Evolutionary conservation across 2,888 invertebrate genomes (phyloP), one percentile per base, ranked within the genome.

Genomic region (Lasioglossum morio): DNA sequence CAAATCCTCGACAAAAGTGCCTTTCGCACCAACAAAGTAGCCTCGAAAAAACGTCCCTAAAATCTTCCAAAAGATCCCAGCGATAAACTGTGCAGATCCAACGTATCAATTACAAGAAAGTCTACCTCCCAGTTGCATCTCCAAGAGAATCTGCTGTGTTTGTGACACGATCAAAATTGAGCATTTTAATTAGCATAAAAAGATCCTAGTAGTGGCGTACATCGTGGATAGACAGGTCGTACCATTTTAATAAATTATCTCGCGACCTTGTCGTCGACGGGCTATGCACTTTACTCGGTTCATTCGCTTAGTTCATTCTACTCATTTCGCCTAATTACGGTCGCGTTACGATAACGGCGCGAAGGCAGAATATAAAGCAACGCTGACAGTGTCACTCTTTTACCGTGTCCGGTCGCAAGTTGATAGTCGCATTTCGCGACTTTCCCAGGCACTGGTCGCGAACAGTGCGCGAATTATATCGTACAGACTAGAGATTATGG

Each of bases 41-140:
- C 23, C 10, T 8, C 34, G 69, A 34, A 30, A 30, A 30, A 63
- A 10, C 10, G 12, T 37, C 69, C 69, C 23, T 12, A 34, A 69
- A 69, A 12, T 34, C 37, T 12, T 37, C 34, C 69, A 23, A 69
- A 30, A 69, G 37, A 10, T 69, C 37, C 37, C 2, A 23, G 34
- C 37, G 23, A 37, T 69, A 69, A 69, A 69, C 34, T 37, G 19
- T 19, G 37, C 23, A 4, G 69, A 69, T 23, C 69, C 69, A 12
- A 19, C 69, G 69, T 69, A 69, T 69, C 34, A 69, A 69, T 69
- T 34, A 37, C 69, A 69, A 57, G 57, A n/a, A 4, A 57, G n/a
- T n/a, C 12, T n/a, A n/a, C 57, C n/a, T 12, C n/a, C 12, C 57
- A n/a, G 3, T n/a, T 4, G n/a, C n/a, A n/a, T 4, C 57, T n/a